Evolutionary conservation across 2,113 vertebrate species (phyloP).

Genomic region (Peromyscus polionotus): DNA sequence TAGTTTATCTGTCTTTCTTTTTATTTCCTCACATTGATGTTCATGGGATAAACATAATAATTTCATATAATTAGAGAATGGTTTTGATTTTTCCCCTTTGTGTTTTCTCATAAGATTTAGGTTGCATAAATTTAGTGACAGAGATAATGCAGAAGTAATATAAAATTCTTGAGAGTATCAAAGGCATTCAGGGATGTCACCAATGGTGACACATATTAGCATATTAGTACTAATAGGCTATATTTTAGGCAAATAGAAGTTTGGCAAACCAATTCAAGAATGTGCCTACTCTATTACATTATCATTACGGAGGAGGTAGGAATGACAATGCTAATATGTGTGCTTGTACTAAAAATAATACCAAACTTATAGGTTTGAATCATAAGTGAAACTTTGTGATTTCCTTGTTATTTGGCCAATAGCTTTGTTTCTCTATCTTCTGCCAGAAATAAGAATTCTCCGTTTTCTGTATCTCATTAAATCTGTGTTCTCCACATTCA

Average conservation of each 20-base stretch:
- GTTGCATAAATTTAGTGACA: neutral
- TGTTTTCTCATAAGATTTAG: neutral
- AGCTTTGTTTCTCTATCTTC: neutral
- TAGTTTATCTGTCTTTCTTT: neutral
- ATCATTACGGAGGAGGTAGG: too few relatives aligned
- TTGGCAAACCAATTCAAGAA: too few relatives aligned
- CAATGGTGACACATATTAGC: neutral
- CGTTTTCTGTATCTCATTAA: neutral
- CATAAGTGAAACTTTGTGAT: neutral
- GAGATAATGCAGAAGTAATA: neutral
- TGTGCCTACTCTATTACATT: too few relatives aligned
- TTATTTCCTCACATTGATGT: neutral
- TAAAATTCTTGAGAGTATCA: neutral
- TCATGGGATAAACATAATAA: neutral
- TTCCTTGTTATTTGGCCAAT: neutral
- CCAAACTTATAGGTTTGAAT: neutral
- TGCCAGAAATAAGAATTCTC: neutral
- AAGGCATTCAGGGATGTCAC: neutral
- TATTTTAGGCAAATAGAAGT: too few relatives aligned
- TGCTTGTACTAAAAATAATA: neutral
- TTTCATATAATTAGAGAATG: neutral
- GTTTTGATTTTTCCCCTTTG: neutral
- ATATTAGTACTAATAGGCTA: too few relatives aligned
- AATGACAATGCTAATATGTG: neutral
- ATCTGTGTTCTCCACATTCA: constrained; percentile 7